Conservation (phyloP, 2,888 invertebrate species). For the Clusia tigrina region DNA sequence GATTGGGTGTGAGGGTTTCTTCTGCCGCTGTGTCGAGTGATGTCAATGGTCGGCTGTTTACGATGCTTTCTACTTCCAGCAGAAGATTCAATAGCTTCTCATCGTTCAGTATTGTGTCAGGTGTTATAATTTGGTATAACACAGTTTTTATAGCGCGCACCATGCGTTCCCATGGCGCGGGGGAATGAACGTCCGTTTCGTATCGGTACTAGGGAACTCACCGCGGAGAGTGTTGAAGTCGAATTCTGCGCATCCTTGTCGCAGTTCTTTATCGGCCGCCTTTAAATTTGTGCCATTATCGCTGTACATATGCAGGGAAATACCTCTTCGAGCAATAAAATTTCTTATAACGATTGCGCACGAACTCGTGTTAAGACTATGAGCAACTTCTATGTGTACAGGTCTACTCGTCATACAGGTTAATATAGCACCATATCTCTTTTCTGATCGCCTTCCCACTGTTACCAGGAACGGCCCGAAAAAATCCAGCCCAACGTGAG, state of each 20-base stretch:
- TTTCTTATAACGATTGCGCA: constrained; percentile 3
- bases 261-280: constrained; percentile 26
- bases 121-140: constrained; percentile 19
- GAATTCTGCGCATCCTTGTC: constrained; percentile 14
- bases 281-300: constrained; percentile 10
- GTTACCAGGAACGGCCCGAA: no score
- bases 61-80: constrained; percentile 23
- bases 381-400: constrained; percentile 18
- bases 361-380: not conserved
- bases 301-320: not conserved
- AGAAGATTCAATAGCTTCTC: constrained; percentile 22
- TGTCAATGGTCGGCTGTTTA: constrained; percentile 29
- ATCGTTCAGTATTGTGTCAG: constrained; percentile 22
- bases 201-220: constrained; percentile 17
- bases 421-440: constrained; percentile 18
- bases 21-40: no score
- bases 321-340: constrained; percentile 1
- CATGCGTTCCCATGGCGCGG: constrained; percentile 29
- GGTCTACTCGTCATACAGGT: constrained; percentile 22
- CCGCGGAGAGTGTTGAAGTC: constrained; percentile 12
- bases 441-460: no score
- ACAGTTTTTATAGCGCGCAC: constrained; percentile 23
- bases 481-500: no score
- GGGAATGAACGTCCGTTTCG: constrained; percentile 25
- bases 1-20: constrained; percentile 46